These are phyloP conservation scores for Xiphydria camelus DNA, from an alignment of 2,888 invertebrate species.

Conservation along the genomic window DNA sequence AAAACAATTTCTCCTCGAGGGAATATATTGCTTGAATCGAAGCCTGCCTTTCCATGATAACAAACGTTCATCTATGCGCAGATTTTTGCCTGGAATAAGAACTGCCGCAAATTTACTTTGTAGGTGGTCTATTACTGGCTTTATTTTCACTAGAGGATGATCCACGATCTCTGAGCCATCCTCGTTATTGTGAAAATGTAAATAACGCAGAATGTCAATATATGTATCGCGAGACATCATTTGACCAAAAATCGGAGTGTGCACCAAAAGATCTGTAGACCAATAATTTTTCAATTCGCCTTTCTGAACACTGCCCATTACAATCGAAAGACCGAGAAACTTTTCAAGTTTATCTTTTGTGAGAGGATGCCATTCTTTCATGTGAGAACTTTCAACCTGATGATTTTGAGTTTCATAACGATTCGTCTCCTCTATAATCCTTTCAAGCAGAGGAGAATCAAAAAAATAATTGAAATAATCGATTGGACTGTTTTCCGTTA, in stretches of 20 bases:
- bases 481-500: too few species aligned
- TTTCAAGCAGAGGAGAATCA: too few species aligned
- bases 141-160: too few species aligned
- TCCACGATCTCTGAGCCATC: not conserved
- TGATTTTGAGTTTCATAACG: too few species aligned
- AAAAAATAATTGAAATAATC: too few species aligned
- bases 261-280: not conserved
- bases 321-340: not conserved
- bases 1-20: slow-evolving; percentile 6
- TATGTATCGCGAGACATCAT: slow-evolving; percentile 13
- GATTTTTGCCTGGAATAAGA: slow-evolving; percentile 2
- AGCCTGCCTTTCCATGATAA: slow-evolving; percentile 7
- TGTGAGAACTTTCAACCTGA: too few species aligned
- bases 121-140: slow-evolving; percentile 10
- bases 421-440: too few species aligned
- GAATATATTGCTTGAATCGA: slow-evolving; percentile 4
- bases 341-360: not conserved
- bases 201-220: slow-evolving; percentile 7
- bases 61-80: slow-evolving; percentile 4
- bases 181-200: slow-evolving; percentile 11
- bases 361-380: too few species aligned
- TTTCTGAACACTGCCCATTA: not conserved
- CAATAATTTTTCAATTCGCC: not conserved
- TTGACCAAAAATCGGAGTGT: not conserved
- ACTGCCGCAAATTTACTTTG: not conserved